Conservation (phyloP, 2,888 invertebrate species). For the Actias luna region DNA sequence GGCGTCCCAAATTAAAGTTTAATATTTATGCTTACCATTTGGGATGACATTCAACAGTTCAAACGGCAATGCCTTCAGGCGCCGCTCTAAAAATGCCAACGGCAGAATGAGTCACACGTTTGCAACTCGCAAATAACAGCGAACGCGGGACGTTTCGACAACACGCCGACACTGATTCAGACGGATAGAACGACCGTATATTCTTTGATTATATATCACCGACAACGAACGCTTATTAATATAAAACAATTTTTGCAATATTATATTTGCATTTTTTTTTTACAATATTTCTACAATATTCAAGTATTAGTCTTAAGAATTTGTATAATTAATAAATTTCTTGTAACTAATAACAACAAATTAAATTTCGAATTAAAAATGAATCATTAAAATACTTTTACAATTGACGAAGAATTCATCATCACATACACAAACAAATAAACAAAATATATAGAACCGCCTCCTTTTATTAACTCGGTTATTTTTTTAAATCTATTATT, state of each 20-base stretch:
- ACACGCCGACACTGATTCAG: not conserved
- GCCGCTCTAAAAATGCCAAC: conserved; percentile 7
- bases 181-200: not conserved
- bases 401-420: no score
- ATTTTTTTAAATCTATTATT: no score
- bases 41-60: not conserved
- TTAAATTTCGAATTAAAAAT: no score
- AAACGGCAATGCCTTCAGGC: conserved; percentile 6
- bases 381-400: not conserved
- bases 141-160: not conserved
- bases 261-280: not conserved
- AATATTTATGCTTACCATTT: not conserved
- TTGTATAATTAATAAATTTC: not conserved
- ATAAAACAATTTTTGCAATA: not conserved
- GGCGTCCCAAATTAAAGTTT: not conserved
- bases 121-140: conserved; percentile 6
- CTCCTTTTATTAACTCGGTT: no score
- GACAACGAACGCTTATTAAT: not conserved
- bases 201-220: not conserved
- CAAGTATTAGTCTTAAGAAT: not conserved
- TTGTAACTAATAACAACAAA: no score
- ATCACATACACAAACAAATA: no score
- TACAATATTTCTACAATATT: not conserved
- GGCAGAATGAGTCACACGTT: conserved; percentile 2
- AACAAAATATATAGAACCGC: no score